These are phyloP conservation scores for Toxonevra muliebris DNA, from an alignment of 2,888 invertebrate species.

Conservation along the genomic window DNA sequence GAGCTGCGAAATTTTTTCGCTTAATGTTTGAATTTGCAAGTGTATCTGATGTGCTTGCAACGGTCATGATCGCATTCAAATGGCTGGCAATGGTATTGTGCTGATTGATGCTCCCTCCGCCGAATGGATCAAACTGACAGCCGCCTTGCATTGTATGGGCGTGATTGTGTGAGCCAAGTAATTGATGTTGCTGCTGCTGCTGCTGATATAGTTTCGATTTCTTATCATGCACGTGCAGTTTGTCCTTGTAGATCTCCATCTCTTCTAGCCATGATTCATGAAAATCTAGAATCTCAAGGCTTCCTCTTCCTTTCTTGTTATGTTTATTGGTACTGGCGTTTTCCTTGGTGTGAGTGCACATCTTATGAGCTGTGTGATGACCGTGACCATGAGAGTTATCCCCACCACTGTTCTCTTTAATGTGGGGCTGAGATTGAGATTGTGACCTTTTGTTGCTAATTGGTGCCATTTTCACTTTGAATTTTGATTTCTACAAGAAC, in stretches of 20 bases:
- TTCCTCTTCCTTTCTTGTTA: constrained; percentile 35
- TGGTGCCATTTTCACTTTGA: constrained; percentile 60
- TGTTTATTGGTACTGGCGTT: constrained; percentile 43
- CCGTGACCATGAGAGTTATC: constrained; percentile 35
- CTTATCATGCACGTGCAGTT: constrained; percentile 45
- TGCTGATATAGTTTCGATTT: constrained; percentile 43
- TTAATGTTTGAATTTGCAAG: constrained; percentile 11
- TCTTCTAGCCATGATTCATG: constrained; percentile 64
- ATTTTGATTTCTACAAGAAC: constrained; percentile 51
- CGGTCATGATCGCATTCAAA: constrained; percentile 17
- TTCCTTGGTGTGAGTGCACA: constrained; percentile 51
- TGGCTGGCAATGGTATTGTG: constrained; percentile 15
- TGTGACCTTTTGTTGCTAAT: constrained; percentile 61
- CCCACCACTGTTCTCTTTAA: constrained; percentile 37
- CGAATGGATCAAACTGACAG: constrained; percentile 35
- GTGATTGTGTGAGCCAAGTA: constrained; percentile 50
- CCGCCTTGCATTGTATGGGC: constrained; percentile 44
- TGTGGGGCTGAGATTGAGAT: constrained; percentile 28
- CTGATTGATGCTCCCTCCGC: constrained; percentile 29
- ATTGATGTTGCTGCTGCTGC: constrained; percentile 47
- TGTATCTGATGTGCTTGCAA: constrained; percentile 28
- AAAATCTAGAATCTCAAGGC: constrained; percentile 62
- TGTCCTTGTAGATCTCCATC: constrained; percentile 61
- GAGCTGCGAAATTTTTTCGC: constrained; percentile 15
- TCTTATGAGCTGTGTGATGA: constrained; percentile 28